Base-by-base conservation (phyloP, 2,797 vertebrate species). In the Rhynchotus rufescens region DNA sequence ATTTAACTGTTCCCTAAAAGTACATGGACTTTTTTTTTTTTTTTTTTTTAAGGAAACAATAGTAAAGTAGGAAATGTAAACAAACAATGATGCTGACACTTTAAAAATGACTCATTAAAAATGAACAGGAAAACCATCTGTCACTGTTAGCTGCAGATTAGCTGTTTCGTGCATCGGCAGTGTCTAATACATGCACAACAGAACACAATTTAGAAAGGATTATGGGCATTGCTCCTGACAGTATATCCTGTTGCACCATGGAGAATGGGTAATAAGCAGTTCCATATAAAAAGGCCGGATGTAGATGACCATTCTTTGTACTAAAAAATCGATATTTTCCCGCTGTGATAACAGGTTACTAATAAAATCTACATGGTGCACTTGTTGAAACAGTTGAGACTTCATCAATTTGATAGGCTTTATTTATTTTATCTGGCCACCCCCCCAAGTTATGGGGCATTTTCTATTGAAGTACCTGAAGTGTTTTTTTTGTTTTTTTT, bases 31-130 rank as follows among this genome's bases (percentile, higher is more conserved):
- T 88, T 57, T 73, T 78, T 3, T 88, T 56, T 74, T 75, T 77
- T n/a, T 3, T 88, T 56, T 74, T 75, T n/a, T 91, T 85, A 28
- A 12, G 21, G 77, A 95, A 89, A 71, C 7, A 11, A 56, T 67
- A 62, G 51, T 88, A 88, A 96, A 94, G 89, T 61, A 62, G 51
- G 56, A 93, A 92, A 28, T 94, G 95, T 95, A 79, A 94, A 93
- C 26, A 89, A 61, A 87, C 80, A 88, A 73, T 64, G 32, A 44
- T 80, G 54, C 84, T 89, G 78, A 80, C 82, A 85, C 45, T 80
- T 91, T 83, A 93, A 88, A 94, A 95, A 93, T 67, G 28, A 10
- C 64, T 95, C 68, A 91, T 92, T 95, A 94, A 84, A 95, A 96
- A 95, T 38, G 30, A 96, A 94, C 77, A 52, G 61, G 73, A 95